A percentile compares a stretch with the other conserved stretches of the same genome.
Conservation (phyloP, 2,113 vertebrate genomes). For the Antidorcas marsupialis region DNA sequence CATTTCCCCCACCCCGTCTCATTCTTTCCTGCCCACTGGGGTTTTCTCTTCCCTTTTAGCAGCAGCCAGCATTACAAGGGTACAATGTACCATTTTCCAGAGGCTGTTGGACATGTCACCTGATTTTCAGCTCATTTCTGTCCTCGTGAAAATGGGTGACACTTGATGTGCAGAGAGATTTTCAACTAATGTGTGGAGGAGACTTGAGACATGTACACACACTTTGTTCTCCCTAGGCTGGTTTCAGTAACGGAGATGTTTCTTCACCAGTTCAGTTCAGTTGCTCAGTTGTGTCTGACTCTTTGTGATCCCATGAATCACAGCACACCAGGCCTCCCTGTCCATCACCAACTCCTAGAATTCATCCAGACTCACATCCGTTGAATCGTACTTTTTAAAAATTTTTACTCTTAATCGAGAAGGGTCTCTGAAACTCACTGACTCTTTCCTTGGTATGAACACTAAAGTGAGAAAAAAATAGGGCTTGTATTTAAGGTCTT, state of each 20-base stretch:
- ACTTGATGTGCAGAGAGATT: neutral
- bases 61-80: no score
- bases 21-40: neutral
- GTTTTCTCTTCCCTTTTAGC: neutral
- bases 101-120: neutral
- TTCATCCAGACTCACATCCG: no score
- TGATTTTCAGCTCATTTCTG: neutral
- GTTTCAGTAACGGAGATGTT: neutral
- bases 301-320: no score
- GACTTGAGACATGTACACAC: rapidly evolving
- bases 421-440: neutral
- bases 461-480: no score
- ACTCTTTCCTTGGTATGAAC: neutral
- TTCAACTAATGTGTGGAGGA: rapidly evolving
- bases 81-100: rapidly evolving
- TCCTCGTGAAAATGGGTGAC: no score
- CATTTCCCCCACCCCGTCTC: neutral
- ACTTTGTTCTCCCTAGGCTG: rapidly evolving
- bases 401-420: neutral
- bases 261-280: neutral
- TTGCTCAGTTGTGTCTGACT: no score
- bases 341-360: no score
- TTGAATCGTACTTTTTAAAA: neutral
- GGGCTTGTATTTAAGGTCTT: neutral
- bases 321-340: no score